Conservation (phyloP, 2,113 vertebrate genomes). For the Lepus timidus region DNA sequence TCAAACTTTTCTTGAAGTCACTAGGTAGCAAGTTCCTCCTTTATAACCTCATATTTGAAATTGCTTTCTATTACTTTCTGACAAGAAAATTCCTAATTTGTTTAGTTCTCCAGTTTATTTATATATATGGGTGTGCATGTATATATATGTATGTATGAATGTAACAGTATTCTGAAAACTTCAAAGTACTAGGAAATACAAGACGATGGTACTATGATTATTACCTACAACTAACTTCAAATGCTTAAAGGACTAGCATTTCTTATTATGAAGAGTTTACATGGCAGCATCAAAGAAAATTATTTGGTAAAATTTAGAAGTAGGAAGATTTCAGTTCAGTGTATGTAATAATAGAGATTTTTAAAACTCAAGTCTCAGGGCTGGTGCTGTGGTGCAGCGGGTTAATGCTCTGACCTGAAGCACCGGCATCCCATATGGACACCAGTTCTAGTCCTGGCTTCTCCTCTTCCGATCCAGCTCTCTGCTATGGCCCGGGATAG, state of each 20-base stretch:
- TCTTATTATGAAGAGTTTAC: constrained; percentile 37
- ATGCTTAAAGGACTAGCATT: not conserved
- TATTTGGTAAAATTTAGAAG: not conserved
- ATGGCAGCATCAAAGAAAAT: not conserved
- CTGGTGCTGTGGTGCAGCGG: too few relatives aligned
- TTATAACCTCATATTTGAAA: not conserved
- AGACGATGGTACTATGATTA: not conserved
- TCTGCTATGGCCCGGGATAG: too few relatives aligned
- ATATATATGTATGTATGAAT: not conserved
- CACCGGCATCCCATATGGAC: too few relatives aligned
- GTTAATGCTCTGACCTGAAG: too few relatives aligned
- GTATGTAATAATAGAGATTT: not conserved
- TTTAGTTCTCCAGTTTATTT: not conserved
- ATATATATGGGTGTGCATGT: not conserved
- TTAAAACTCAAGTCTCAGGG: not conserved
- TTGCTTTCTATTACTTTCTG: not conserved
- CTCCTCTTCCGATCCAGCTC: too few relatives aligned
- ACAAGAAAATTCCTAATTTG: not conserved
- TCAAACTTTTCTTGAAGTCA: not conserved
- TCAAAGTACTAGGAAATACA: not conserved
- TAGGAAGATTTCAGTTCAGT: not conserved
- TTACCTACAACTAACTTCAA: not conserved
- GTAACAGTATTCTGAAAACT: not conserved
- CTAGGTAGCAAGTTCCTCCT: not conserved
- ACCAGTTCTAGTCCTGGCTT: too few relatives aligned